Evolutionary conservation across 2,888 invertebrate species (phyloP), one percentile per base, ranked within the genome.

Genomic region (Tenthredo scrophulariae): DNA sequence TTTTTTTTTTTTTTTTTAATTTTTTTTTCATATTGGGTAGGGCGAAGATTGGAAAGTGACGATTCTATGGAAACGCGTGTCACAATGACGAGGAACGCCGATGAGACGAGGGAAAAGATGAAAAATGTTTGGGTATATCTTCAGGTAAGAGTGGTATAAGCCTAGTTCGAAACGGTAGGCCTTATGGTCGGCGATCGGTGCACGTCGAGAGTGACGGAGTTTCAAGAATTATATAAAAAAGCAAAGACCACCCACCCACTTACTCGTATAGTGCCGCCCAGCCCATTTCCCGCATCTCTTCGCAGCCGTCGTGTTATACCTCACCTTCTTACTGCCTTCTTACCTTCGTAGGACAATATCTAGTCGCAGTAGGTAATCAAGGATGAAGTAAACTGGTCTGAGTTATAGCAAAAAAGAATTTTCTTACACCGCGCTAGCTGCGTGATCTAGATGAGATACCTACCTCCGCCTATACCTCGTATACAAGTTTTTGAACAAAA

Each of bases 181-280:
- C 62, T 50, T 50, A 54, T 54, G 13, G 62, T 26, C 26, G 29
- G n/a, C 7, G 77, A 29, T 77, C 43, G n/a, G 9, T 50, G 50
- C 37, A 10, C 40, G 58, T 80, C 40, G 80, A 80, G 22, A 80
- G 43, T 80, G 80, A 62, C 62, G 80, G 40, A 80, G 40, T 40
- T 80, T 80, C 80, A 40, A 80, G 80, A 62, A 80, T 40, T 62
- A 80, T 80, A 62, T 62, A 62, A 80, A 80, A 80, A 80, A 80
- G 58, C 26, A 62, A 22, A 62, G 80, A 80, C 80, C 80, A 80
- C 80, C 80, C 80, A 80, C 62, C 33, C 33, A 77, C 77, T 54
- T n/a, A n/a, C 46, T 46, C 46, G 46, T 46, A 54, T 6, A 6
- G 5, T 65, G 33, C n/a, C 10, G 40, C 43, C 29, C 3, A 10